Evolutionary conservation across 2,888 invertebrate species (phyloP), one percentile per base, ranked within the genome.

Genomic region (Neoitamus cyanurus): DNA sequence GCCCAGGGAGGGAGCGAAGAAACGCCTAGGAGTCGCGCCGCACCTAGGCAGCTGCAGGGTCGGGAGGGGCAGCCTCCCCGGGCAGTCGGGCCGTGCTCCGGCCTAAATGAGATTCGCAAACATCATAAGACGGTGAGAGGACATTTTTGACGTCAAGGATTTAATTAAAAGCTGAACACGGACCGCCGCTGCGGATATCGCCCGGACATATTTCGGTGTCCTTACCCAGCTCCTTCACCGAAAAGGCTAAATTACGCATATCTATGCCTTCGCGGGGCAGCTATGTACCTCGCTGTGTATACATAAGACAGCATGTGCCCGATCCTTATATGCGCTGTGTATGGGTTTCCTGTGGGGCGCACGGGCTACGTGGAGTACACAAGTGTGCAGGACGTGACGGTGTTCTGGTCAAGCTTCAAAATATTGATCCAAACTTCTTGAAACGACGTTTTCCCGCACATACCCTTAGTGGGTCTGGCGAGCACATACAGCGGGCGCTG

Each of bases 341-440:
- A 37, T 78, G 58, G 28, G 37, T 58, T 30, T 37, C 20, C 28
- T 73, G 75, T 69, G 58, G 42, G 75, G 68, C 72, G 20, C 77
- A 82, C 82, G 73, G 34, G 77, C 42, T 86, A 85, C 85, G 84
- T 86, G 85, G 15, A 20, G 20, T 85, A 85, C 85, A 86, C 86
- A 86, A 86, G 86, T 86, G 86, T 85, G 83, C 48, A 77, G 84
- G 58, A 86, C 86, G 86, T 86, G 86, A 86, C 86, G 86, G 86
- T 86, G 86, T 86, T 86, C 85, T 86, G 86, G 86, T 86, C 86
- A 86, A 86, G 85, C 86, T 86, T 86, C 85, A 86, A 86, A 86
- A 86, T 86, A 86, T 86, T 86, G 86, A 86, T 86, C 86, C 86
- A 85, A 86, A 86, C 86, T 86, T 86, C 86, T 86, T 86, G 85